Evolutionary conservation across 2,113 vertebrate species (phyloP).

Genomic region (Sus scrofa): DNA sequence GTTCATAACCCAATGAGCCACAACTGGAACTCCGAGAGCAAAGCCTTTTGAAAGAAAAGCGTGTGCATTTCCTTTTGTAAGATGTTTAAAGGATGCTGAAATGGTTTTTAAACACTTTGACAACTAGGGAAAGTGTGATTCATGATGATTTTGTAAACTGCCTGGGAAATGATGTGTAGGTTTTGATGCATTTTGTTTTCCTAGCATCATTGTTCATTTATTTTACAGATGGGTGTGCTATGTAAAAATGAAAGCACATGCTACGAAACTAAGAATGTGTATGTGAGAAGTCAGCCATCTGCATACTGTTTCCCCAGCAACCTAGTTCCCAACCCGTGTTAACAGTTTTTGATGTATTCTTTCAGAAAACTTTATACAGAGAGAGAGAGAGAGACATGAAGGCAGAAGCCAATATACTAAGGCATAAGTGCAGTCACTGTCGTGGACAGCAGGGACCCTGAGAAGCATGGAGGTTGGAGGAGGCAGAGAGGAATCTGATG

Average conservation of each 20-base stretch:
- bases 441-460: too few relatives aligned
- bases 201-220: neutral
- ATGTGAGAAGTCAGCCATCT: neutral
- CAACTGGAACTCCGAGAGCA: neutral
- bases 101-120: neutral
- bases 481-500: fast-evolving
- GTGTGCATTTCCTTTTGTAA: neutral
- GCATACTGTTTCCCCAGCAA: neutral
- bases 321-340: neutral
- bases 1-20: too few relatives aligned
- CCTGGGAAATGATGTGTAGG: neutral
- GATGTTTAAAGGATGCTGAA: neutral
- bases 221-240: neutral
- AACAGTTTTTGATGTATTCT: neutral
- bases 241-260: neutral
- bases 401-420: neutral
- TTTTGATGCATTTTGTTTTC: neutral
- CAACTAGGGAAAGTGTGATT: neutral
- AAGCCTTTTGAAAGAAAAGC: neutral
- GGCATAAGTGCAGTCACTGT: neutral
- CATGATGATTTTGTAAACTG: neutral
- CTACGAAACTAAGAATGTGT: neutral
- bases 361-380: neutral
- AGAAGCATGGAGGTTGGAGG: neutral
- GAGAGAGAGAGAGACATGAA: neutral